Evolutionary conservation across 2,113 vertebrate species (phyloP).

Genomic region (Edolisoma coerulescens): DNA sequence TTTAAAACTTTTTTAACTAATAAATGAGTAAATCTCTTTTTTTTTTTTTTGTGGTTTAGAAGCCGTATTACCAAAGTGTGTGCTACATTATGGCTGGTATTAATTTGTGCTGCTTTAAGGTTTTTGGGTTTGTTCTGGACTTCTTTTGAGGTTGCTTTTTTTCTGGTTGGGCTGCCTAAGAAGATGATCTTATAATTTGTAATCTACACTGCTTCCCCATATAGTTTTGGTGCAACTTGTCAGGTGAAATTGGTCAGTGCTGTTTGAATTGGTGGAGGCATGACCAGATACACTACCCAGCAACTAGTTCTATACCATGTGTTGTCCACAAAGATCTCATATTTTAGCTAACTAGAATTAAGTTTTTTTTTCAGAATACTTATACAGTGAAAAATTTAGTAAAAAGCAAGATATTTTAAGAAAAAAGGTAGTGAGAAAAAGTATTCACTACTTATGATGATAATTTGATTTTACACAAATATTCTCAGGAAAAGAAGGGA

Average conservation of each 20-base stretch:
- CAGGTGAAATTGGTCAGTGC: not conserved
- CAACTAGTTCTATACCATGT: not conserved
- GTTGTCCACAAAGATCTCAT: not conserved
- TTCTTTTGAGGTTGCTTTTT: not conserved
- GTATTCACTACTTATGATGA: not conserved
- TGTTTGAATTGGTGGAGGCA: not conserved
- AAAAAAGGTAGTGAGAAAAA: not conserved
- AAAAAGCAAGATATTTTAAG: not conserved
- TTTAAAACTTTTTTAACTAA: not conserved
- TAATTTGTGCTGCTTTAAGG: not conserved
- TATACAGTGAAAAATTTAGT: not conserved
- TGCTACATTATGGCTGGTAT: rapidly evolving
- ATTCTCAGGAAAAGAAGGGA: not conserved
- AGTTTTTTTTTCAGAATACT: not conserved
- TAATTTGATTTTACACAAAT: not conserved
- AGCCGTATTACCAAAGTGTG: not conserved
- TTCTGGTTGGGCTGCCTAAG: not conserved
- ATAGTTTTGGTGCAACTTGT: not conserved
- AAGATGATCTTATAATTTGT: not conserved
- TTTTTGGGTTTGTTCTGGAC: not conserved
- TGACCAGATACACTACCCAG: not conserved
- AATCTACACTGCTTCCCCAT: not conserved
- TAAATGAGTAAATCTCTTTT: not conserved
- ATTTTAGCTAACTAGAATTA: not conserved
- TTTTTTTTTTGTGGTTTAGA: not conserved